phyloP scores from a whole-genome alignment of 2,888 invertebrate genomes.

The Ryuthela nishihirai region DNA sequence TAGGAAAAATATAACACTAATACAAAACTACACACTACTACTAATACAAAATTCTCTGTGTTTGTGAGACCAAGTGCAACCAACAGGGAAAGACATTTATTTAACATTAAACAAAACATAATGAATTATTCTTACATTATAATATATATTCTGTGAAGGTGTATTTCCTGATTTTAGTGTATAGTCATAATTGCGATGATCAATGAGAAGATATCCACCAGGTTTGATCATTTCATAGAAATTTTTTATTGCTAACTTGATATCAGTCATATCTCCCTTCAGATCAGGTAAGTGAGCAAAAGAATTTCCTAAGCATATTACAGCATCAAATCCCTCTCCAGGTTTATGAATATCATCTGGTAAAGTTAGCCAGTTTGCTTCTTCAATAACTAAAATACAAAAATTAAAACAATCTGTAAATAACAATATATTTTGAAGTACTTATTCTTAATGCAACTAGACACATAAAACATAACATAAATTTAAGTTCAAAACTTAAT shows the following conservation, averaged over 20 bases:
- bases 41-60: too few species aligned
- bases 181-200: conserved; percentile 83
- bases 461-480: too few species aligned
- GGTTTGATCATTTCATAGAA: conserved; percentile 79
- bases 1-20: too few species aligned
- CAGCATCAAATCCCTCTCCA: conserved; percentile 73
- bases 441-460: too few species aligned
- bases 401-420: neutral
- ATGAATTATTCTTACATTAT: conserved; percentile 77
- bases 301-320: conserved; percentile 84
- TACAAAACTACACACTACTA: too few species aligned
- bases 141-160: conserved; percentile 79
- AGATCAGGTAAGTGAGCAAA: conserved; percentile 83
- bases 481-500: too few species aligned
- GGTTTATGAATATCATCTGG: conserved; percentile 65
- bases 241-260: conserved; percentile 67
- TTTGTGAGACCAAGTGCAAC: too few species aligned
- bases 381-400: conserved; percentile 69
- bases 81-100: too few species aligned
- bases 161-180: conserved; percentile 72
- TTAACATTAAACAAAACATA: too few species aligned
- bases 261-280: conserved; percentile 71
- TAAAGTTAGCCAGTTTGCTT: conserved; percentile 83
- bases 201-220: conserved; percentile 77
- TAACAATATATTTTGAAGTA: too few species aligned